Evolutionary conservation across 2,888 invertebrate genomes (phyloP), one percentile per base, ranked within the genome.

Genomic region (Carterocephalus palaemon): DNA sequence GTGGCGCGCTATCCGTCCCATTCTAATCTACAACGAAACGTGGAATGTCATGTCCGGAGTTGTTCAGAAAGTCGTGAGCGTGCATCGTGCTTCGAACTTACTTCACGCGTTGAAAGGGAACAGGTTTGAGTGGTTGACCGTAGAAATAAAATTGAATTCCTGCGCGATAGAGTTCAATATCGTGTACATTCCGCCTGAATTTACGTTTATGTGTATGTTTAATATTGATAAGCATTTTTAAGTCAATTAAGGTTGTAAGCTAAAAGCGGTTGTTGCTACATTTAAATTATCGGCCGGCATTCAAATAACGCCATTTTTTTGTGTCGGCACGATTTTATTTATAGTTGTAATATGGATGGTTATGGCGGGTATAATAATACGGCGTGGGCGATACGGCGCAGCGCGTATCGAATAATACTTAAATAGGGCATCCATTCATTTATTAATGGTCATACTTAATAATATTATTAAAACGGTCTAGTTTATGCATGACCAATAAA

Each of bases 161-260:
- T 7, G 48, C 5, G 13, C 0, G 1, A 41, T 71, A 75, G 45
- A 62, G 72, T 67, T 61, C 48, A 65, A 42, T 65, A 66, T 75
- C 17, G 46, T 32, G 23, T 48, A 37, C 4, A 9, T 8, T 5
- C 3, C 13, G 28, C 19, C 56, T 62, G 66, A 57, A 65, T 57
- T 58, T 60, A 58, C 51, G 55, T 47, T 60, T 59, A 54, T 57
- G 51, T 41, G 28, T 47, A 34, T 40, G 33, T 51, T 39, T 57
- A 61, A 63, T 78, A 85, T 85, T 83, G 84, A 85, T 86, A 85
- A 86, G 82, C 83, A 84, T 85, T 86, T 86, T 86, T 86, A 85
- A 85, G 85, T 86, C 85, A 86, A 86, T 85, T 86, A 86, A 84
- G 84, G 85, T 83, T 86, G 85, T 86, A 85, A 84, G 85, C 83